These are phyloP conservation scores for Drosophila littoralis DNA, from an alignment of 1,140 invertebrate genomes.

Conservation along the genomic window DNA sequence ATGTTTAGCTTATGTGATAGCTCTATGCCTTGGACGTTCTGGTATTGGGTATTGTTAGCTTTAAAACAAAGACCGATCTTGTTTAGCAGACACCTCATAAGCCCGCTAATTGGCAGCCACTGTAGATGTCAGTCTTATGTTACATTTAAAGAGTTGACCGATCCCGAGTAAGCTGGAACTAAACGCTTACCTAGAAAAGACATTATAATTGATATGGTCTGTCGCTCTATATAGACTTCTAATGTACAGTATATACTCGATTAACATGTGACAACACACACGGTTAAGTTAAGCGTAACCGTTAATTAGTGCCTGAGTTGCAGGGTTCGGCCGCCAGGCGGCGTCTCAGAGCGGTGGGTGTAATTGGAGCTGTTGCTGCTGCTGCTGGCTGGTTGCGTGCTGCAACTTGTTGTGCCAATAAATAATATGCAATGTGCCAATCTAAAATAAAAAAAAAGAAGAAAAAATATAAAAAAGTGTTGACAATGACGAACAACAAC, in stretches of 20 bases:
- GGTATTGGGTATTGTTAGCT: too few species aligned
- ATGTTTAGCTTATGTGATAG: too few species aligned
- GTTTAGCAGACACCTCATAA: slow-evolving; percentile 4
- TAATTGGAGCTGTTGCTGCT: slow-evolving; percentile 37
- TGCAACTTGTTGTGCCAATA: slow-evolving; percentile 29
- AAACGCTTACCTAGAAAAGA: not conserved
- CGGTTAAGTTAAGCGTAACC: slow-evolving; percentile 36
- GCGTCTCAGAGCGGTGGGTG: slow-evolving; percentile 40
- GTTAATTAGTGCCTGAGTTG: slow-evolving; percentile 38
- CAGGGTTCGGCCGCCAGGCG: slow-evolving; percentile 31
- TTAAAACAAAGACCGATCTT: not conserved
- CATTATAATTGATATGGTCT: slow-evolving; percentile 7
- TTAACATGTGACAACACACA: slow-evolving; percentile 49
- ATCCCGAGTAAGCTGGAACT: not conserved
- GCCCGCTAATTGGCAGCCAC: slow-evolving; percentile 6
- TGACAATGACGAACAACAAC: slow-evolving; percentile 47
- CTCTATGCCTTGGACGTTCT: too few species aligned
- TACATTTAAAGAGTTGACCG: not conserved
- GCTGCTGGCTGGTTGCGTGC: not conserved
- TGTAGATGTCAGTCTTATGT: not conserved
- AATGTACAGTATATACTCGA: slow-evolving; percentile 13
- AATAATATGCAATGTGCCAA: slow-evolving; percentile 39
- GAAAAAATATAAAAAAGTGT: slow-evolving; percentile 22
- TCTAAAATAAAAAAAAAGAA: not conserved
- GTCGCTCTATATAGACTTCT: not conserved